Base-by-base conservation (phyloP, 2,888 invertebrate species). In the Xylota segnis region DNA sequence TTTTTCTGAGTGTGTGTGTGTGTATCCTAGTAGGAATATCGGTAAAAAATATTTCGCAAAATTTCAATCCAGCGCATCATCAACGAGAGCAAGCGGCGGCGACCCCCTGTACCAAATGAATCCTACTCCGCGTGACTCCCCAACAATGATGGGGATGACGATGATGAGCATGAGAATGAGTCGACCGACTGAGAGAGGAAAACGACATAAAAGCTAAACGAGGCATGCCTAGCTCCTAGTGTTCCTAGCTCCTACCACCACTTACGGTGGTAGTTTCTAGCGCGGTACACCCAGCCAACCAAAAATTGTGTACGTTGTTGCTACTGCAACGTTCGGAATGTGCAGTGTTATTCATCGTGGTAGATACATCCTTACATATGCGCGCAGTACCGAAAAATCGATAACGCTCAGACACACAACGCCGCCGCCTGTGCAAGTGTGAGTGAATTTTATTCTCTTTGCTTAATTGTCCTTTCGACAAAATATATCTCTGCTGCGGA, bases 271-370 rank as follows among this genome's bases (percentile, higher is more conserved):
- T 76, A 61, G 45, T 61, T 72, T 71, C 77, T 68, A 63, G 61
- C 43, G 40, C 70, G 63, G 58, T 58, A 79, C 27, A 59, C 58
- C 58, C 71, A 81, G 75, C 81, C 84, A 84, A 84, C 81, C 84
- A 81, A 84, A 84, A 84, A 54, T 84, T 81, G 75, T 84, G 65
- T 75, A 84, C 59, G 84, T 81, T 81, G 75, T 84, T 75, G 81
- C 81, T 84, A 76, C 84, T 84, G 84, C 84, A 84, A 76, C 75
- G 75, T 84, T 84, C 78, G 63, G 83, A n/a, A n/a, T 83, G 59
- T 84, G 83, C 83, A 84, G 63, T 34, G 70, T 79, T 79, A 79
- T 79, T 78, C 68, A 74, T 75, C 77, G 34, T 58, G 52, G 43
- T 76, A 45, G 58, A 37, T 52, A 18, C 9, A 59, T 12, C 23